Evolutionary conservation across 2,888 invertebrate genomes (phyloP), one percentile per base, ranked within the genome.

Genomic region (Leptinotarsa tumamoca): DNA sequence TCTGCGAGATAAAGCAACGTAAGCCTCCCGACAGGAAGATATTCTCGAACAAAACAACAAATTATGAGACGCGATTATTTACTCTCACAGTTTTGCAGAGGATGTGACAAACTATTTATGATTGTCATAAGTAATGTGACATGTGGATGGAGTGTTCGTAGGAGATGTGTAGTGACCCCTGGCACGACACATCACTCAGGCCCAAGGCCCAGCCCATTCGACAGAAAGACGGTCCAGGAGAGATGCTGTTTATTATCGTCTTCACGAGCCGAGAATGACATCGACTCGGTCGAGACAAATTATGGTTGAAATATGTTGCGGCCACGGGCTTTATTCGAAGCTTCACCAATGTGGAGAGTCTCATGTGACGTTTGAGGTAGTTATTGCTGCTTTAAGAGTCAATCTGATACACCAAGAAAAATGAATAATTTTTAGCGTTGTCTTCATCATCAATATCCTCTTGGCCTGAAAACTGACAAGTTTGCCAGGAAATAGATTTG

Each of bases 101-200:
- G 80, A 80, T 77, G 78, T 80, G 83, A 81, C 82, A 82, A 79
- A 80, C 81, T 81, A 83, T 82, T 82, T 83, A 82, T 83, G 80
- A 81, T 77, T 80, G 79, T 82, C 82, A 80, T 82, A 82, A 83
- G 80, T 81, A 82, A 81, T 74, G 77, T 81, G 82, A 82, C 80
- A 80, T 80, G 78, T 76, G 79, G 80, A 81, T 68, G 63, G 72
- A 75, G 74, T 72, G 63, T 63, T 73, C 67, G 68, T 73, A 71
- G 61, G 71, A 76, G 74, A 75, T 69, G 67, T 73, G 76, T 74
- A 72, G 74, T 77, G 72, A 77, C 76, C 76, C 74, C 71, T 77
- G 76, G 71, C 74, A 76, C 73, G 73, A 68, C 70, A 21, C 75
- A 76, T 76, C 72, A 67, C 51, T 76, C 76, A 71, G 61, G 68